Conservation (phyloP, 2,113 vertebrate genomes). For the Platysteira castanea region DNA sequence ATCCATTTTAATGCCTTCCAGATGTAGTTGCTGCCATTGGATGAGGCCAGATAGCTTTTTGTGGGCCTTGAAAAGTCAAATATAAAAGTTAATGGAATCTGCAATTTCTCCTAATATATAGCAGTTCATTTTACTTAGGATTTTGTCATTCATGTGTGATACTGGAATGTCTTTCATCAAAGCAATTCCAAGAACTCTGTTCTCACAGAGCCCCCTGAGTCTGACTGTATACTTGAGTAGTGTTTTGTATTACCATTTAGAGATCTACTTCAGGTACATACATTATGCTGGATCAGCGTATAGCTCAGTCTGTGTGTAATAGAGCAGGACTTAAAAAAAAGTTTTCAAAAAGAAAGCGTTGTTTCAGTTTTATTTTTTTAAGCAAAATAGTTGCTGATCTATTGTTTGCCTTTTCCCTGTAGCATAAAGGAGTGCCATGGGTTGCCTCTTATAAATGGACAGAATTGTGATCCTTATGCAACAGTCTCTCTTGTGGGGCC, state of each 20-base stretch:
- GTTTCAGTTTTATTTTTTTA: not conserved
- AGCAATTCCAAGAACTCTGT: not conserved
- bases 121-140: not conserved
- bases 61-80: not conserved
- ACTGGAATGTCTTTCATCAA: not conserved
- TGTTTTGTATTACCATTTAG: not conserved
- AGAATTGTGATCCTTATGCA: constrained; percentile 95
- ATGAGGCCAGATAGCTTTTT: not conserved
- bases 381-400: not conserved
- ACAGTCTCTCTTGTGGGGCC: constrained; percentile 92
- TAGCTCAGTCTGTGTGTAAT: not conserved
- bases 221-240: not conserved
- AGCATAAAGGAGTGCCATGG: constrained; percentile 96
- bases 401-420: constrained; percentile 2
- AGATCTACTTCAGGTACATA: not conserved
- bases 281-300: accelerated
- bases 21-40: not conserved
- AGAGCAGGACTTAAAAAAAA: not conserved
- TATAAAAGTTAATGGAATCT: not conserved
- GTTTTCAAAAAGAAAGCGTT: not conserved
- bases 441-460: constrained; percentile 91
- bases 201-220: not conserved
- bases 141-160: not conserved
- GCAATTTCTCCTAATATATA: not conserved
- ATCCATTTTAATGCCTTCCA: not conserved